Percentiles rank a stretch among this genome's conserved stretches.
phyloP scores from a whole-genome alignment of 2,113 vertebrate species.

The Heloderma charlesbogerti region DNA sequence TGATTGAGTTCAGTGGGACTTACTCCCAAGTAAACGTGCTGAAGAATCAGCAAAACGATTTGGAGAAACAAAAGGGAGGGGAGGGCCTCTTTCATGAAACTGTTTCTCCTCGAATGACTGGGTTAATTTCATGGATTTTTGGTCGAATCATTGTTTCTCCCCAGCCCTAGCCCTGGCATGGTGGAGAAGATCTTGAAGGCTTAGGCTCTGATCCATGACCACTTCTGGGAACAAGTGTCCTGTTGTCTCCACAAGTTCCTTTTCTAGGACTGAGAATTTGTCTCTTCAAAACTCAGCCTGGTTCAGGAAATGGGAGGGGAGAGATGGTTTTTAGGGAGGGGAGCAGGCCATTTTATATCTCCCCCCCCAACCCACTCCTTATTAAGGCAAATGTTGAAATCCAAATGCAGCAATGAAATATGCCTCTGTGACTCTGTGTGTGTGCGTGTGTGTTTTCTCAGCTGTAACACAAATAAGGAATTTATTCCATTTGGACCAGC shows the following conservation, averaged over 20 bases:
- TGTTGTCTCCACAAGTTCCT: slow-evolving; percentile 60
- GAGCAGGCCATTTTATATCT: slow-evolving; percentile 66
- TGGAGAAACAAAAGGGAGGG: too few relatives aligned
- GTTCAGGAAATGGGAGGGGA: slow-evolving; percentile 64
- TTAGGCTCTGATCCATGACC: neutral
- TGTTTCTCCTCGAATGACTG: neutral
- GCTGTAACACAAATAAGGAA: slow-evolving; percentile 80
- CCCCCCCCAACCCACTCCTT: slow-evolving; percentile 53
- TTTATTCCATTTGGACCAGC: slow-evolving; percentile 77
- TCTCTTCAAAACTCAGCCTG: slow-evolving; percentile 59
- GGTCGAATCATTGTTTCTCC: neutral
- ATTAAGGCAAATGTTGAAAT: slow-evolving; percentile 71
- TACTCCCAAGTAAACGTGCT: too few relatives aligned
- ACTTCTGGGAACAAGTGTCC: slow-evolving; percentile 60
- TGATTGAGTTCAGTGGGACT: too few relatives aligned
- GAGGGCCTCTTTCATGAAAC: neutral
- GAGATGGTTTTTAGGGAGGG: neutral
- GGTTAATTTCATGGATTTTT: neutral
- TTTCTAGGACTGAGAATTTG: slow-evolving; percentile 48
- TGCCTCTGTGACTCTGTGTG: slow-evolving; percentile 64
- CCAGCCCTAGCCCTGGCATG: neutral
- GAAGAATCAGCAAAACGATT: too few relatives aligned
- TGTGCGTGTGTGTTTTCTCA: slow-evolving; percentile 74
- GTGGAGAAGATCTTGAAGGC: neutral
- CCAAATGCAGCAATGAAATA: slow-evolving; percentile 71